A percentile compares a stretch with the other conserved stretches of the same genome.
Evolutionary conservation across 2,797 vertebrate species (phyloP).

Genomic region (Brotula barbata): DNA sequence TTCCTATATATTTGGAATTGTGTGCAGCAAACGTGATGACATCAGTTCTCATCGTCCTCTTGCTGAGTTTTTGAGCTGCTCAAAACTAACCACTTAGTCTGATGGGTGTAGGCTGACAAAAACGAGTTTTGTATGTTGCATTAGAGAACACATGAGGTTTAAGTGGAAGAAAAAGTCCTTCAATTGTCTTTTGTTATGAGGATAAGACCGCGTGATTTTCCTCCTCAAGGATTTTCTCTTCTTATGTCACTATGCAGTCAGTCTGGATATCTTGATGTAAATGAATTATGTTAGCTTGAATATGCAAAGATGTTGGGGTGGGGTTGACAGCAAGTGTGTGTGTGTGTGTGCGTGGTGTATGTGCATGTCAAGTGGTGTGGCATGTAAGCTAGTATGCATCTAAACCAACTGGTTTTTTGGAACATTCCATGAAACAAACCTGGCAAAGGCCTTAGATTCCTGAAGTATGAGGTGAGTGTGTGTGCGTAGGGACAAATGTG

Average conservation of each 20-base stretch:
- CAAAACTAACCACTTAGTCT: neutral
- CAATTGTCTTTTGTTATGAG: neutral
- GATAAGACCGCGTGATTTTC: neutral
- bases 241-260: neutral
- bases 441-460: slow-evolving; percentile 65
- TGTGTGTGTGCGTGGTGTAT: slow-evolving; percentile 6
- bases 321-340: slow-evolving; percentile 22
- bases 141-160: neutral
- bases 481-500: neutral
- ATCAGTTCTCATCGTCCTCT: no score
- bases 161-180: neutral
- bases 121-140: neutral
- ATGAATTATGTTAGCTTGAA: slow-evolving; percentile 1
- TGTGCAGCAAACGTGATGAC: no score
- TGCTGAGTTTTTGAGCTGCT: neutral
- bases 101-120: neutral
- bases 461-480: slow-evolving; percentile 49
- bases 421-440: slow-evolving; percentile 48
- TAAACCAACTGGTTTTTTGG: slow-evolving; percentile 72
- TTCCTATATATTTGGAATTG: no score
- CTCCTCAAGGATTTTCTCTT: neutral
- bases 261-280: neutral
- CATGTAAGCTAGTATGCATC: slow-evolving; percentile 59
- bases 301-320: slow-evolving; percentile 41
- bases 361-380: slow-evolving; percentile 26